These are phyloP conservation scores for Boloria selene DNA, from an alignment of 2,888 invertebrate species.

Conservation along the genomic window DNA sequence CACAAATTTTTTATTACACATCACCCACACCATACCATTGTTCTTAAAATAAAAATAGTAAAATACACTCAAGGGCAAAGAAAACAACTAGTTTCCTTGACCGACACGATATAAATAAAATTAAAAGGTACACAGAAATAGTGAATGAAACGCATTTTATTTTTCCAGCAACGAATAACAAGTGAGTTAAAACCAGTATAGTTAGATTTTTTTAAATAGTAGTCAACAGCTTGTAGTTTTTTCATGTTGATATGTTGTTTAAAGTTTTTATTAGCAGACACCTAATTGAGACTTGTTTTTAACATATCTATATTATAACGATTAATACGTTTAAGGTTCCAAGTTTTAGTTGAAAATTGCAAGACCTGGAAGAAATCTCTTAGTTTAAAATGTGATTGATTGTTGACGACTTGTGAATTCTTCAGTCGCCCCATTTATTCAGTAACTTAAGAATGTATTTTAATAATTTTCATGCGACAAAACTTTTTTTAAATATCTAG, in stretches of 20 bases:
- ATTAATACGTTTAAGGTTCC: no score
- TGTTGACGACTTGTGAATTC: no score
- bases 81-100: constrained; percentile 29
- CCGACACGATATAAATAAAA: constrained; percentile 28
- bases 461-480: no score
- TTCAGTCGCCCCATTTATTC: no score
- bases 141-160: constrained; percentile 28
- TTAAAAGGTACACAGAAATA: constrained; percentile 18
- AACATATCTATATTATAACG: no score
- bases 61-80: constrained; percentile 8
- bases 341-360: no score
- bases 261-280: background rate
- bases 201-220: background rate
- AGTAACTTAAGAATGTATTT: no score
- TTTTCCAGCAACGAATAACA: constrained; percentile 6
- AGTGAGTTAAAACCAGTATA: background rate
- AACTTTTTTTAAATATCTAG: no score
- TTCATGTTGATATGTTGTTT: background rate
- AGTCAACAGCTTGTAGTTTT: background rate
- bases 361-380: no score
- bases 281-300: no score
- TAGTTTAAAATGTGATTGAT: no score
- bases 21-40: constrained; percentile 12
- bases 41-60: constrained; percentile 16
- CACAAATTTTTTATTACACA: background rate